These are phyloP conservation scores for Thymallus thymallus DNA, from an alignment of 2,113 vertebrate genomes.

Conservation along the genomic window DNA sequence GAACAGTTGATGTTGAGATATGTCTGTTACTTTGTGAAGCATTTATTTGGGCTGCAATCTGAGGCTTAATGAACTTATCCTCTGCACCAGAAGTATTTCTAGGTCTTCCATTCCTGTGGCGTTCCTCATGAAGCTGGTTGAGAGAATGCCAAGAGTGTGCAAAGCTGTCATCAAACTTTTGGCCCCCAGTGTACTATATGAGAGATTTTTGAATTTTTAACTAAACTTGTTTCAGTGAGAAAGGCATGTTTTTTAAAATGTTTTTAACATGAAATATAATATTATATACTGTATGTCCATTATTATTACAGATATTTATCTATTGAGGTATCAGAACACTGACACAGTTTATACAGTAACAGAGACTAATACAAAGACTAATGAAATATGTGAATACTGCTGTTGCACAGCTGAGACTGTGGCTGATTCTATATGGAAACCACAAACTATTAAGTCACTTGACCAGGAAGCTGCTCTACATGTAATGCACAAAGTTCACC, in stretches of 20 bases:
- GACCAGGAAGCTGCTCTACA: slow-evolving; percentile 30
- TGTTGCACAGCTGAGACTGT: slow-evolving; percentile 2
- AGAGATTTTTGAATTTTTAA: slow-evolving; percentile 4
- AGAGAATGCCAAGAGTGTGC: too few relatives aligned
- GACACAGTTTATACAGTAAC: slow-evolving; percentile 27
- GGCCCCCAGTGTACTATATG: too few relatives aligned
- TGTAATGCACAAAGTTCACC: slow-evolving; percentile 32
- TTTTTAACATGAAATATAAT: slow-evolving; percentile 10
- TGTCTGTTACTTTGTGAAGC: too few relatives aligned
- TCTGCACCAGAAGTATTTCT: too few relatives aligned
- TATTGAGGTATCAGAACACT: slow-evolving; percentile 57
- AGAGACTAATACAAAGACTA: slow-evolving; percentile 12
- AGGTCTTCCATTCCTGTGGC: too few relatives aligned
- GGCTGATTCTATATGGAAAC: slow-evolving; percentile 13
- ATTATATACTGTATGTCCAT: too few relatives aligned
- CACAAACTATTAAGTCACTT: too few relatives aligned
- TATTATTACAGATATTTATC: slow-evolving; percentile 38
- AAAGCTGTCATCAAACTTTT: too few relatives aligned
- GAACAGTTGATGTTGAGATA: too few relatives aligned
- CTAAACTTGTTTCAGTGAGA: slow-evolving; percentile 3
- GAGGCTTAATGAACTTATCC: too few relatives aligned
- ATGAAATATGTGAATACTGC: slow-evolving; percentile 1
- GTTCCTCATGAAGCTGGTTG: too few relatives aligned
- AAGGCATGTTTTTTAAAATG: slow-evolving; percentile 20
- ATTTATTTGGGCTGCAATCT: too few relatives aligned